Percentiles rank a stretch among this genome's conserved stretches.
These are phyloP conservation scores for Drepanosiphum platanoidis DNA, from an alignment of 2,888 invertebrate genomes.

Conservation along the genomic window DNA sequence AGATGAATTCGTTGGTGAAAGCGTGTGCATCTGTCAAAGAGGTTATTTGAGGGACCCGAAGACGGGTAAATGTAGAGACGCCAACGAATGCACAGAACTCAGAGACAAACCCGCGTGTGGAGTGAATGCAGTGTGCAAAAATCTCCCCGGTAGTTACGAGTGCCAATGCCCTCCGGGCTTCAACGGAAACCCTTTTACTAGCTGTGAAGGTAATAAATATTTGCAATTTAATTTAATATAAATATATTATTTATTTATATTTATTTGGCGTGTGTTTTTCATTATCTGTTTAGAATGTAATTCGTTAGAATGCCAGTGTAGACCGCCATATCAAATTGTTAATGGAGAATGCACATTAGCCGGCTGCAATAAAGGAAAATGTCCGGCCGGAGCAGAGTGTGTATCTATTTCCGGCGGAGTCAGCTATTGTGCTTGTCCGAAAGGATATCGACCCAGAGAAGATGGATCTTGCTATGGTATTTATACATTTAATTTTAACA, in stretches of 20 bases:
- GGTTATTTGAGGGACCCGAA: constrained; percentile 83
- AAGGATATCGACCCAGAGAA: constrained; percentile 79
- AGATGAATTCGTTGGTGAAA: constrained; percentile 78
- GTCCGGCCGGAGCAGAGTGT: constrained; percentile 88
- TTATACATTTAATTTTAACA: neutral
- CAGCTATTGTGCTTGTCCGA: constrained; percentile 92
- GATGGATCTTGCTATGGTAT: constrained; percentile 81
- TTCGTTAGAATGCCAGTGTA: constrained; percentile 85
- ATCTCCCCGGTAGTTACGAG: constrained; percentile 91
- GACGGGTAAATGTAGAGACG: constrained; percentile 82
- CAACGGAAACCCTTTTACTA: constrained; percentile 88
- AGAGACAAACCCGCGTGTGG: constrained; percentile 85
- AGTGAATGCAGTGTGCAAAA: constrained; percentile 88
- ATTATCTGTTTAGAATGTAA: constrained; percentile 74
- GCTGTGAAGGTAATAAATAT: constrained; percentile 74
- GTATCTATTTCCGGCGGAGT: constrained; percentile 89
- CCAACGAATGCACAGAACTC: constrained; percentile 84
- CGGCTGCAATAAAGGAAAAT: constrained; percentile 83
- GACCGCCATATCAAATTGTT: constrained; percentile 85
- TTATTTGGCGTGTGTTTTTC: constrained; percentile 39
- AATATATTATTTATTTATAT: neutral
- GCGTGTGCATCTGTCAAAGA: constrained; percentile 89
- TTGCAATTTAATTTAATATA: neutral
- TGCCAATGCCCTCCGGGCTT: constrained; percentile 89
- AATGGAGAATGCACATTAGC: constrained; percentile 86